Evolutionary conservation across 2,797 vertebrate species (phyloP).

Genomic region (Scleropages formosus): DNA sequence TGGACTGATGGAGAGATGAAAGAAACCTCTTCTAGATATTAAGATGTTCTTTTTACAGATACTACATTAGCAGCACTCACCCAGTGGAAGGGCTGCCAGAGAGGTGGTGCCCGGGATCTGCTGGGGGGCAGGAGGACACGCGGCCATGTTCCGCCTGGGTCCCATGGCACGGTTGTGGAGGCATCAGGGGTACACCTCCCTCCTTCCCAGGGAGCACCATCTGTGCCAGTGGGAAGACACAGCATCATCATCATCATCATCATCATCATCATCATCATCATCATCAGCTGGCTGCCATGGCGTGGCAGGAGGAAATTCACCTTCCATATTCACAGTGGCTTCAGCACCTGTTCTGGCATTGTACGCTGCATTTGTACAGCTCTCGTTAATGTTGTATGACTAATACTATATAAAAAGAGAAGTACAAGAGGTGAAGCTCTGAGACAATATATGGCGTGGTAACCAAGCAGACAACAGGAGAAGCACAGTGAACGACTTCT

Average conservation of each 20-base stretch:
- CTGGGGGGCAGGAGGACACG: constrained; percentile 61
- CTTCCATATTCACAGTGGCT: neutral
- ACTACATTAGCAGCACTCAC: constrained; percentile 54
- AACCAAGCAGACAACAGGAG: too few relatives aligned
- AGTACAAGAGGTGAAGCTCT: too few relatives aligned
- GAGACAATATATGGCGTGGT: too few relatives aligned
- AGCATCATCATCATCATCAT: too few relatives aligned
- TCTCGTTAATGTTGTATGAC: too few relatives aligned
- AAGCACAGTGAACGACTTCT: neutral
- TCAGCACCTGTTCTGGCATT: neutral
- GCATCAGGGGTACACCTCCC: constrained; percentile 74
- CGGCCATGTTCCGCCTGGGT: constrained; percentile 77
- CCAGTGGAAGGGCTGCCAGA: constrained; percentile 83
- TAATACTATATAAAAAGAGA: too few relatives aligned
- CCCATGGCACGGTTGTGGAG: constrained; percentile 78
- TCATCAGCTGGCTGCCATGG: neutral
- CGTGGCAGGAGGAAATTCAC: too few relatives aligned
- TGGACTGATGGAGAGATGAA: too few relatives aligned
- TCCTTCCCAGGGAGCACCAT: constrained; percentile 81
- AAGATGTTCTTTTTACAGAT: too few relatives aligned
- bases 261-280: too few relatives aligned
- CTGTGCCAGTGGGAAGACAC: constrained; percentile 54
- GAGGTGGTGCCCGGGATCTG: constrained; percentile 67
- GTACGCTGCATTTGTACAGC: too few relatives aligned
- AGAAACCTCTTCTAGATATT: too few relatives aligned